Evolutionary conservation across 2,888 invertebrate genomes (phyloP), one percentile per base, ranked within the genome.

Genomic region (Ochropacha duplaris): DNA sequence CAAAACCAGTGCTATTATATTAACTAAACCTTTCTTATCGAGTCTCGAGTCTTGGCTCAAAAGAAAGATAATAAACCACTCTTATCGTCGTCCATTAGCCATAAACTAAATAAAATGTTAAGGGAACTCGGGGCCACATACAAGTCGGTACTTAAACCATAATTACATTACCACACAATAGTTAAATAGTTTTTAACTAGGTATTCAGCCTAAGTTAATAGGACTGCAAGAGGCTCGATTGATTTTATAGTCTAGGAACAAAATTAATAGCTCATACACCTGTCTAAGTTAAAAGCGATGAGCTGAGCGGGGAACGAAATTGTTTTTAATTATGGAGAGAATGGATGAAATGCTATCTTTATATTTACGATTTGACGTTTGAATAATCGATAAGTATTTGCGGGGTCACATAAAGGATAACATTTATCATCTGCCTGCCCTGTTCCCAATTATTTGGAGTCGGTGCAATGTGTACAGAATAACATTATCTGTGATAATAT

Each of bases 221-320:
- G 36, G 22, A 50, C 54, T 16, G 50, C 52, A n/a, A 6, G 54
- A 71, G 62, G 67, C 61, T 59, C 69, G 69, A 64, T 64, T 62
- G 65, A 66, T 77, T 80, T 81, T 78, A 81, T 81, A 70, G 76
- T 66, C 67, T 11, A 52, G 55, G 57, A 56, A 50, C 22, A 66
- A 64, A 69, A 69, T 73, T 58, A 68, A 71, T 44, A 16, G 44
- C 44, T 44, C 44, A 8, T 59, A 28, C 57, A 54, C 49, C 56
- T 63, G 71, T 36, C 0, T 24, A 62, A 69, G 61, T 0, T 0
- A 60, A 4, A 34, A 55, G 66, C 59, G 57, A 16, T 0, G 44
- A 55, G 66, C 63, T n/a, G 61, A 31, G 12, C 19, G 14, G 26
- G 26, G 22, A n/a, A 36, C n/a, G 2, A n/a, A n/a, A 36, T 36